phyloP scores from a whole-genome alignment of 2,797 vertebrate genomes.

The Phyllotis vaccarum region DNA sequence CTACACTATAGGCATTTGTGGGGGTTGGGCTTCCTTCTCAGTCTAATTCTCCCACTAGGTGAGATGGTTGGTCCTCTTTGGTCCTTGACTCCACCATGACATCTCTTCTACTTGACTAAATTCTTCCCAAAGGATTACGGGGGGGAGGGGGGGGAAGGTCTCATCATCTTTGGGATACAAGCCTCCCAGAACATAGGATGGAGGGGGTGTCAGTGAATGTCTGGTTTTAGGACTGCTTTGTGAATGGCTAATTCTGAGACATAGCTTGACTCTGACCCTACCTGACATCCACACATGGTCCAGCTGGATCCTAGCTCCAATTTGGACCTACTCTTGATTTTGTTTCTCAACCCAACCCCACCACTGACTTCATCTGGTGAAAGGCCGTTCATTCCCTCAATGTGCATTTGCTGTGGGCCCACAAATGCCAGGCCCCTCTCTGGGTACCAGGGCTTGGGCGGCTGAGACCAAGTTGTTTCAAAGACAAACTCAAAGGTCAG shows the following conservation, averaged over 20 bases:
- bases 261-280: slow-evolving; percentile 32
- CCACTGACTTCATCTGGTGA: not conserved
- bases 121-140: not conserved
- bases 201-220: not conserved
- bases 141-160: not conserved
- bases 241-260: not conserved
- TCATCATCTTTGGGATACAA: slow-evolving; percentile 34
- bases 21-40: not conserved
- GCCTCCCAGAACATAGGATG: not conserved
- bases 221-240: not conserved
- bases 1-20: not conserved
- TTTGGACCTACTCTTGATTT: not conserved
- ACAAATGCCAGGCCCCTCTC: not conserved
- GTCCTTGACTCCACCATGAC: not conserved
- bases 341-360: slow-evolving; percentile 44
- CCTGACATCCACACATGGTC: slow-evolving; percentile 16
- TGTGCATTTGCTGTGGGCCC: not conserved
- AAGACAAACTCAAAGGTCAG: slow-evolving; percentile 43
- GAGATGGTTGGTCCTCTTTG: not conserved
- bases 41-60: not conserved
- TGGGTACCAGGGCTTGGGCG: not conserved
- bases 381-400: slow-evolving; percentile 8
- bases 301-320: not conserved
- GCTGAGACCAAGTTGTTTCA: not conserved
- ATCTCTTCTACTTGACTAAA: slow-evolving; percentile 29